Conservation (phyloP, 1,140 invertebrate genomes). For the Idris sp. region DNA sequence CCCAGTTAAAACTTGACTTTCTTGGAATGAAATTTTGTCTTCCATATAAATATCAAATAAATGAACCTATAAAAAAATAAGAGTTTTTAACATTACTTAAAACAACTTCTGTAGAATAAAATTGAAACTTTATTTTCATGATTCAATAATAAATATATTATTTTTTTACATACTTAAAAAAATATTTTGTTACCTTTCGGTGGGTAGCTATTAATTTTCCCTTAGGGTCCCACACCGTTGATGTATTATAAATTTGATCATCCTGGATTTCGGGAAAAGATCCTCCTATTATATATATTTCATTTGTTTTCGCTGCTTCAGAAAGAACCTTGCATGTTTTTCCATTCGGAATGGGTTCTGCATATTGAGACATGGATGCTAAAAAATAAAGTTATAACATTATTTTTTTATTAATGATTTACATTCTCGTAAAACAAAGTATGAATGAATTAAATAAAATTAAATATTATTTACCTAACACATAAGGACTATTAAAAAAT, state of each 20-base stretch:
- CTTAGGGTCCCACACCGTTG: conserved; percentile 89
- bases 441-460: too few relatives aligned
- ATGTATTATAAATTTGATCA: conserved; percentile 91
- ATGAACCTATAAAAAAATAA: background rate
- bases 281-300: conserved; percentile 91
- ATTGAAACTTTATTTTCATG: too few relatives aligned
- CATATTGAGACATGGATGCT: conserved; percentile 91
- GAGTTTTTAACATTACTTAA: too few relatives aligned
- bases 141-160: too few relatives aligned
- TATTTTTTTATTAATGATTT: too few relatives aligned
- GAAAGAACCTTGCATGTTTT: conserved; percentile 85
- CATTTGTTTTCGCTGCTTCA: conserved; percentile 85
- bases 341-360: conserved; percentile 89
- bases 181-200: conserved; percentile 84
- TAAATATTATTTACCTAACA: too few relatives aligned
- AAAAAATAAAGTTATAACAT: too few relatives aligned
- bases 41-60: background rate
- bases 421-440: too few relatives aligned
- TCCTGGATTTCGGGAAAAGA: conserved; percentile 90
- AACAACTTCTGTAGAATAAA: too few relatives aligned
- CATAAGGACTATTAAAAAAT: too few relatives aligned
- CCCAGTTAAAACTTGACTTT: conserved; percentile 89
- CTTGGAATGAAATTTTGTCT: conserved; percentile 89
- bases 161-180: background rate
- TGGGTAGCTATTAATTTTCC: conserved; percentile 87